Evolutionary conservation across 2,888 invertebrate species (phyloP).

Genomic region (Rhamphomyia laevipes): DNA sequence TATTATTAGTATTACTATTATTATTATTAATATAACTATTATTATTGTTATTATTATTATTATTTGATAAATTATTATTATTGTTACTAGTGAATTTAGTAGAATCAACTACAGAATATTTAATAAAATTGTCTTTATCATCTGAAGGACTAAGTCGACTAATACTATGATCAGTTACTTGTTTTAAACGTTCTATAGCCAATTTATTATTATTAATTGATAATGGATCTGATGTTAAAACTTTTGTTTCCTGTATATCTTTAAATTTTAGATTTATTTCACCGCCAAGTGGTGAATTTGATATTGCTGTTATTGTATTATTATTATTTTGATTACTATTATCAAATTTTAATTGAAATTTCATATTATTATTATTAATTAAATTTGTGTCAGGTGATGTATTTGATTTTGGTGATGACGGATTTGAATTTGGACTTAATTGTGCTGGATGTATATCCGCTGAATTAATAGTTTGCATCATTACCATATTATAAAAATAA

Average conservation of each 20-base stretch:
- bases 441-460: constrained; percentile 26
- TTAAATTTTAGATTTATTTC: not conserved
- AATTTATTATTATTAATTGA: constrained; percentile 23
- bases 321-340: not conserved
- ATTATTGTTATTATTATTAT: constrained; percentile 3
- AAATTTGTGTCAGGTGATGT: constrained; percentile 21
- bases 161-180: constrained; percentile 31
- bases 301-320: constrained; percentile 1
- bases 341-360: not conserved
- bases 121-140: constrained; percentile 15
- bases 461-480: constrained; percentile 34
- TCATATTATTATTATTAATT: not conserved
- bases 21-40: constrained; percentile 4
- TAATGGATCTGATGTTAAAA: constrained; percentile 7
- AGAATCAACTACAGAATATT: constrained; percentile 15
- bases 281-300: not conserved
- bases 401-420: constrained; percentile 36
- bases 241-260: not conserved
- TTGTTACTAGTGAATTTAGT: constrained; percentile 19
- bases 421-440: constrained; percentile 35
- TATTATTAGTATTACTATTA: constrained; percentile 19
- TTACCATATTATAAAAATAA: constrained; percentile 29
- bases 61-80: constrained; percentile 14
- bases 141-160: constrained; percentile 32
- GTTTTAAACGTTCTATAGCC: constrained; percentile 35